Percentiles rank a stretch among this genome's conserved stretches.
These are phyloP conservation scores for Stramonita haemastoma DNA, from an alignment of 2,888 invertebrate genomes.

Conservation along the genomic window DNA sequence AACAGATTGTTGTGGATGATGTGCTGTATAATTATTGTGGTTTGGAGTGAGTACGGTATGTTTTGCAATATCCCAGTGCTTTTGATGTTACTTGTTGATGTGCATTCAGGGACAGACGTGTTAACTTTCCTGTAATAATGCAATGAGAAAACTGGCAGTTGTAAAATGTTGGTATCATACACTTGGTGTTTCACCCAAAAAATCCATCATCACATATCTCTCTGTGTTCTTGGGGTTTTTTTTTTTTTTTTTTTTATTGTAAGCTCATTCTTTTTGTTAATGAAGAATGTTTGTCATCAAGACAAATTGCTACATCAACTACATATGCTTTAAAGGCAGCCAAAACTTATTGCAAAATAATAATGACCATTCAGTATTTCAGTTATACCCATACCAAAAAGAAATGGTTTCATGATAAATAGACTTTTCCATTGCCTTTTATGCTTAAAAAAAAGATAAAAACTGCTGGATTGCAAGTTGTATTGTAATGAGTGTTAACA, in stretches of 20 bases:
- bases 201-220: too few relatives aligned
- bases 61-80: background rate
- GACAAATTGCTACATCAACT: background rate
- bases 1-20: background rate
- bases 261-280: background rate
- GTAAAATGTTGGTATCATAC: too few relatives aligned
- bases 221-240: too few relatives aligned
- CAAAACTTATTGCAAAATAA: background rate
- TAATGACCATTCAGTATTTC: background rate
- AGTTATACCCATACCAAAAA: too few relatives aligned
- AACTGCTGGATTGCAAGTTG: background rate
- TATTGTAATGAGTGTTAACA: constrained; percentile 13
- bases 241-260: too few relatives aligned
- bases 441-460: too few relatives aligned
- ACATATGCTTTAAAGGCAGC: background rate
- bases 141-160: background rate
- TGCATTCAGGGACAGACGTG: background rate
- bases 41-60: background rate
- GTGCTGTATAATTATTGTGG: background rate
- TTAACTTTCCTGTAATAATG: background rate
- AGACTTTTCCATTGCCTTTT: too few relatives aligned
- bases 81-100: background rate
- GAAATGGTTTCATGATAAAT: too few relatives aligned
- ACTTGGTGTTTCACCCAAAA: too few relatives aligned
- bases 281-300: background rate